These are phyloP conservation scores for Eupithecia abbreviata DNA, from an alignment of 2,888 invertebrate genomes.

Conservation along the genomic window DNA sequence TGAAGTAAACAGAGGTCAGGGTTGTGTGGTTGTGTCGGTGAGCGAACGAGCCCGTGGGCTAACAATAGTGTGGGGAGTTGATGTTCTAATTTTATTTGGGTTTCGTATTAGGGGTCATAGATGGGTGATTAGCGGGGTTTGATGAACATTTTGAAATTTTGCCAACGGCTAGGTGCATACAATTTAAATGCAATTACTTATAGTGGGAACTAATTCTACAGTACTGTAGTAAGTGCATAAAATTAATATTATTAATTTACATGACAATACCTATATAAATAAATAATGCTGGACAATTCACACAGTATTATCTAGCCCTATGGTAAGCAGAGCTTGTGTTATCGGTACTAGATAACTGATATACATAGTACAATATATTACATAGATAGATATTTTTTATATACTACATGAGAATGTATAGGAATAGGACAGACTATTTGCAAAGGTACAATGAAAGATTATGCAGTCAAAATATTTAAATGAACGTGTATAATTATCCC, in stretches of 20 bases:
- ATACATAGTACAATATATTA: too few relatives aligned
- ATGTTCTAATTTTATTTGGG: slow-evolving; percentile 1
- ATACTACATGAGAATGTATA: too few relatives aligned
- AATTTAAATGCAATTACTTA: too few relatives aligned
- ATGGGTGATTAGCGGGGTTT: background rate
- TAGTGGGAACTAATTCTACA: too few relatives aligned
- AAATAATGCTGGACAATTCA: too few relatives aligned
- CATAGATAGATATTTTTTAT: too few relatives aligned
- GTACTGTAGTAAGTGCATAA: too few relatives aligned
- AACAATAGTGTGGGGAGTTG: slow-evolving; percentile 36
- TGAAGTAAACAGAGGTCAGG: slow-evolving; percentile 44
- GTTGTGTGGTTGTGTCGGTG: slow-evolving; percentile 42
- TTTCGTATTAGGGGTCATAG: background rate
- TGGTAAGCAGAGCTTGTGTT: too few relatives aligned
- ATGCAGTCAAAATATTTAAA: slow-evolving; percentile 24
- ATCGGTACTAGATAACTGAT: too few relatives aligned
- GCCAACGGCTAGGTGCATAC: background rate
- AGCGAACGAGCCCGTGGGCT: slow-evolving; percentile 51
- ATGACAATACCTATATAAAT: background rate
- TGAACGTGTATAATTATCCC: slow-evolving; percentile 29
- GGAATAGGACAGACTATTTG: background rate
- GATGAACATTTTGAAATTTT: background rate
- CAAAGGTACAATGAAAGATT: background rate
- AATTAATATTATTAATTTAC: background rate
- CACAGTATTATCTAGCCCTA: too few relatives aligned